A percentile compares a stretch with the other conserved stretches of the same genome.
Evolutionary conservation across 1,140 invertebrate species (phyloP).

Genomic region (Drosophila asahinai): DNA sequence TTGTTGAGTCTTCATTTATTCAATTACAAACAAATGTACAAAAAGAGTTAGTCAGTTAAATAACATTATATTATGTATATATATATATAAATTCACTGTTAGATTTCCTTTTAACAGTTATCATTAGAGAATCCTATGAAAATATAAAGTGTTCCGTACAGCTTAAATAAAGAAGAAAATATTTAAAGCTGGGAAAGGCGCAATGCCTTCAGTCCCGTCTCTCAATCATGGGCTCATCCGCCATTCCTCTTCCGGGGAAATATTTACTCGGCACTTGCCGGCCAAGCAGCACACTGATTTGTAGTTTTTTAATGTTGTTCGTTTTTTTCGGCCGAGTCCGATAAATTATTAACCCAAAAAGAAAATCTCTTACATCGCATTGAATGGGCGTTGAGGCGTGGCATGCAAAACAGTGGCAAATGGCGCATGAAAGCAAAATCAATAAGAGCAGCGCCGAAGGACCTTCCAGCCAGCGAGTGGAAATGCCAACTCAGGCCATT

Average conservation of each 20-base stretch:
- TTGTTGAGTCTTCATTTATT: no score
- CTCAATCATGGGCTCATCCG: neutral
- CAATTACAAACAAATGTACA: no score
- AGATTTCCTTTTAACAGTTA: no score
- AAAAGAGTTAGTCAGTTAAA: no score
- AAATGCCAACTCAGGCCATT: constrained; percentile 69
- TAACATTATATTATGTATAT: no score
- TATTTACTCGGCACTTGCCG: constrained; percentile 12
- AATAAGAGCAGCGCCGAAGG: constrained; percentile 52
- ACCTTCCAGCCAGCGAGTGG: constrained; percentile 22
- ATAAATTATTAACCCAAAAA: constrained; percentile 59
- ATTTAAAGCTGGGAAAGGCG: no score
- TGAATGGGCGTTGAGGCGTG: constrained; percentile 33
- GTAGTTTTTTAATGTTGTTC: constrained; percentile 54
- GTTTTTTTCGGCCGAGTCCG: constrained; percentile 21
- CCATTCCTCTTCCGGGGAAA: constrained; percentile 14
- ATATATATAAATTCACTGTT: no score
- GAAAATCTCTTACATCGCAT: constrained; percentile 3
- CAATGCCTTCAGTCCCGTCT: neutral
- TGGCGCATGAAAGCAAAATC: constrained; percentile 77
- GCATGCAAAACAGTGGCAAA: constrained; percentile 68
- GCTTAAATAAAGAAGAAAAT: no score
- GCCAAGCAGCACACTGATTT: constrained; percentile 45
- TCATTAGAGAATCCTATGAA: no score
- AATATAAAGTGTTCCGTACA: no score